Evolutionary conservation across 1,140 invertebrate genomes (phyloP).

Genomic region (Panonychus citri): DNA sequence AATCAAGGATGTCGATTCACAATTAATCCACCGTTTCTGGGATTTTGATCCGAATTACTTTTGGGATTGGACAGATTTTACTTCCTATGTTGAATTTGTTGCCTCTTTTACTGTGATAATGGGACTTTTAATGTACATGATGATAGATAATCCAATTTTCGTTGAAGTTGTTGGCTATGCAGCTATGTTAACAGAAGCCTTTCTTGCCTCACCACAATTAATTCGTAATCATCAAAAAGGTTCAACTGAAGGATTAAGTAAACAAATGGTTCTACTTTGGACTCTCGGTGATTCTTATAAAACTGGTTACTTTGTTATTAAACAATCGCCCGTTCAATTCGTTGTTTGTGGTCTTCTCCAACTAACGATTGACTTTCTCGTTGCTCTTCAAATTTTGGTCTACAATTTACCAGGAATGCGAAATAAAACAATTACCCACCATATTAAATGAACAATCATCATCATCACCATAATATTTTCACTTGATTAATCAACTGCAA

Average conservation of each 20-base stretch:
- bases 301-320: constrained; percentile 77
- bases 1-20: background rate
- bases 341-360: constrained; percentile 82
- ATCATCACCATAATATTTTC: too few relatives aligned
- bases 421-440: too few relatives aligned
- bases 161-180: constrained; percentile 75
- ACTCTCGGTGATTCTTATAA: constrained; percentile 79
- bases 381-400: constrained; percentile 45
- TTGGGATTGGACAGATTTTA: constrained; percentile 39
- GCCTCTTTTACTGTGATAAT: constrained; percentile 55
- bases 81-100: constrained; percentile 83
- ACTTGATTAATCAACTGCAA: too few relatives aligned
- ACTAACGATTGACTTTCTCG: constrained; percentile 56
- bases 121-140: constrained; percentile 60
- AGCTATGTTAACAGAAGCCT: constrained; percentile 84
- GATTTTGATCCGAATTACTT: constrained; percentile 45
- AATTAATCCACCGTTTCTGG: background rate
- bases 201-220: constrained; percentile 81
- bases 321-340: constrained; percentile 77
- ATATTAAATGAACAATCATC: too few relatives aligned
- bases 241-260: constrained; percentile 82
- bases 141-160: constrained; percentile 52
- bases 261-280: constrained; percentile 88
- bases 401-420: too few relatives aligned
- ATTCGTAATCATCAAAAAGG: constrained; percentile 63